Conservation (phyloP, 92 coral and sea anemone species). For the Actinostola sp. region DNA sequence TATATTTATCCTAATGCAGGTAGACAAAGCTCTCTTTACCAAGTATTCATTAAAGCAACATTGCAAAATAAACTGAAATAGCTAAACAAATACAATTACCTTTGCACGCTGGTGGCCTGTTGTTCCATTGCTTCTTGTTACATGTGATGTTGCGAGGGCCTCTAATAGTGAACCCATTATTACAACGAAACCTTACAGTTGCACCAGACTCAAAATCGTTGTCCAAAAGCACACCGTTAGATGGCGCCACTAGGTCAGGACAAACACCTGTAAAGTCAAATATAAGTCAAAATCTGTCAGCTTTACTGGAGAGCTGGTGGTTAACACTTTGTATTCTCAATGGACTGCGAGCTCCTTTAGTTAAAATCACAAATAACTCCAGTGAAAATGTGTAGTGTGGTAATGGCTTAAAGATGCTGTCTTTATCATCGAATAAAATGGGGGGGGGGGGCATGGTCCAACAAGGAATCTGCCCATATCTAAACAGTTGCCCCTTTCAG, state of each 20-base stretch:
- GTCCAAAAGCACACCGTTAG: not conserved
- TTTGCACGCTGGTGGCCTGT: conserved; percentile 20
- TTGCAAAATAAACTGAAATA: not conserved
- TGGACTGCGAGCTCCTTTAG: not conserved
- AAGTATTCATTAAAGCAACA: not conserved
- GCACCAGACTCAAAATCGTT: conserved; percentile 11
- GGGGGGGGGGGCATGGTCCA: too few species aligned
- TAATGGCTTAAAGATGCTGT: too few species aligned
- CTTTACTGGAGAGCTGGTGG: not conserved
- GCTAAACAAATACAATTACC: conserved; percentile 9
- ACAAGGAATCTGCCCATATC: too few species aligned
- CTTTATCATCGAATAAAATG: too few species aligned
- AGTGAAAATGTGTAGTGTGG: too few species aligned
- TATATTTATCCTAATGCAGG: too few species aligned
- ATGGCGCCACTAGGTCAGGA: not conserved
- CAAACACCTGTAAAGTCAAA: conserved; percentile 4
- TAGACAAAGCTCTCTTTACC: too few species aligned
- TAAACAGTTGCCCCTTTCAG: too few species aligned
- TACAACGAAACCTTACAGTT: not conserved
- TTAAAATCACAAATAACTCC: too few species aligned
- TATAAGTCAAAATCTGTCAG: not conserved
- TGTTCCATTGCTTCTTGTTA: conserved; percentile 3
- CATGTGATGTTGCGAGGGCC: conserved; percentile 19
- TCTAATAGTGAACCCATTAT: not conserved
- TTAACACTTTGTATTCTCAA: not conserved